Base-by-base conservation (phyloP, 1,140 invertebrate genomes). In the Tyrophagus putrescentiae region DNA sequence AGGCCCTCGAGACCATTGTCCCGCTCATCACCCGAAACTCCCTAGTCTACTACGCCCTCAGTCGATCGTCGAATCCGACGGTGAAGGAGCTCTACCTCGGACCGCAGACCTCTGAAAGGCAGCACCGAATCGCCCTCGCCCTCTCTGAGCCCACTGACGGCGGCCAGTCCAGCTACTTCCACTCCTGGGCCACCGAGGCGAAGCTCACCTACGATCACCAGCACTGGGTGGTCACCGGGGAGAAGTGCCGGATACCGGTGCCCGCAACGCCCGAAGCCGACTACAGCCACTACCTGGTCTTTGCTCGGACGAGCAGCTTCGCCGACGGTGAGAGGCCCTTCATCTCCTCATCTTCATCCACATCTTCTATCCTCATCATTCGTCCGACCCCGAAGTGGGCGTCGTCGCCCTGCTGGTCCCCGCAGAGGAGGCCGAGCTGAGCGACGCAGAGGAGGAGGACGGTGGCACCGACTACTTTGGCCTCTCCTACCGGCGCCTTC, bases 211-310 rank as follows among this genome's bases (percentile, higher is more conserved):
- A 50, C 32, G 61, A 58, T 31, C 21, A 18, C 11, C 23, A 65
- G 25, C 36, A 9, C 3, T 64, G 60, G 60, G 23, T 64, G n/a
- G 27, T 64, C 11, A 31, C n/a, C 4, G 63, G 63, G 21, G n/a
- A 27, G 50, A 64, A 64, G 28, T 39, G 33, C 32, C 21, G 41
- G 4, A 60, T 64, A 13, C 21, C 63, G 5, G 36, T 62, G n/a
- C n/a, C n/a, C n/a, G n/a, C n/a, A n/a, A n/a, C n/a, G n/a, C n/a
- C n/a, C n/a, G n/a, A n/a, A n/a, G 57, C 42, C 23, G 21, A 53
- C 42, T 60, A 62, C 36, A 53, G 57, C 36, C 57, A 62, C 42
- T 64, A 63, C 57, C 2, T 64, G 5, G 32, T 64, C 11, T 64
- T 64, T 34, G 31, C n/a, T 27, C 27, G 28, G 50, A 53, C 60